Evolutionary conservation across 2,113 vertebrate species (phyloP).

Genomic region (Natator depressus): DNA sequence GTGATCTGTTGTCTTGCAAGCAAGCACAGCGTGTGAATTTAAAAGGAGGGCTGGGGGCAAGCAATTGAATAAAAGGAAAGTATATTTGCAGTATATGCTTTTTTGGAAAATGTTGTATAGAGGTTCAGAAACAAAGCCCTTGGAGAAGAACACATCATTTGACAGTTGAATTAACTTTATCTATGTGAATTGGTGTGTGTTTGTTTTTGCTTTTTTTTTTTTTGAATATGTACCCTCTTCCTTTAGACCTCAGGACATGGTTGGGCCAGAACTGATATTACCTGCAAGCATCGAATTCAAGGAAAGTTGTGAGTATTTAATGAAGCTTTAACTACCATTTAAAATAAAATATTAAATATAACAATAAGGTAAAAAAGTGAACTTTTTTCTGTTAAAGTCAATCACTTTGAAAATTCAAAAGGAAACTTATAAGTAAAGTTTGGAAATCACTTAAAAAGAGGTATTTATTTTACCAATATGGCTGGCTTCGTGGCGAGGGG

Average conservation of each 20-base stretch:
- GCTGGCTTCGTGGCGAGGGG: not conserved
- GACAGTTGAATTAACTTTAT: not conserved
- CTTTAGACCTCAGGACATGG: slow-evolving; percentile 87
- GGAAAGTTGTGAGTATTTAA: slow-evolving; percentile 92
- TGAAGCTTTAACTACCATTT: not conserved
- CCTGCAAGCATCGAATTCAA: slow-evolving; percentile 97
- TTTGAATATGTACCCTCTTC: slow-evolving; percentile 38
- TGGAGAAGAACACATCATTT: slow-evolving; percentile 16
- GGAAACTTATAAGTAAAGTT: not conserved
- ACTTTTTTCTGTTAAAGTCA: not conserved
- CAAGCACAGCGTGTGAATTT: not conserved
- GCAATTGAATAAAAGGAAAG: not conserved
- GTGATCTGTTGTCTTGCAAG: not conserved
- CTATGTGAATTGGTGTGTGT: not conserved
- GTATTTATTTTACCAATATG: not conserved
- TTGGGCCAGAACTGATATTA: slow-evolving; percentile 87
- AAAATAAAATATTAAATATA: not conserved
- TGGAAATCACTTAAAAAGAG: not conserved
- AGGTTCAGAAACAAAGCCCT: not conserved
- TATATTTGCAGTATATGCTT: fast-evolving
- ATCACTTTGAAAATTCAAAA: not conserved
- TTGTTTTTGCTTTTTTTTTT: not conserved
- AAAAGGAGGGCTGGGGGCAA: not conserved
- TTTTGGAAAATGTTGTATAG: not conserved
- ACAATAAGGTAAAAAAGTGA: not conserved